A percentile compares a stretch with the other conserved stretches of the same genome.
Conservation (phyloP, 1,140 invertebrate genomes). For the Ctenoplectra terminalis region DNA sequence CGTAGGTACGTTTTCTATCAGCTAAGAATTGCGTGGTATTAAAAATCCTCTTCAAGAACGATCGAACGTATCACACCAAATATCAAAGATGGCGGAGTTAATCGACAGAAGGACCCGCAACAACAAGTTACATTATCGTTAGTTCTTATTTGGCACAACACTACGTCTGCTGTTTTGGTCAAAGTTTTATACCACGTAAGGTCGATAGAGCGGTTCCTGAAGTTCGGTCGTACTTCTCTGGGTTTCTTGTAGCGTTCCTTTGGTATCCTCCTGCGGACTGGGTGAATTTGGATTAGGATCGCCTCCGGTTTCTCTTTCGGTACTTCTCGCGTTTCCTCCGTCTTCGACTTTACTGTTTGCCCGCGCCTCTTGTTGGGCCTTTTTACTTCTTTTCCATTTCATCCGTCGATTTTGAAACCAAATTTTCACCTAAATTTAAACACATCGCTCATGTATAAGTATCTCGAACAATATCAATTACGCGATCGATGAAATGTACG, state of each 20-base stretch:
- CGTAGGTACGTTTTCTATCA: background rate
- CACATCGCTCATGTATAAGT: conserved; percentile 15
- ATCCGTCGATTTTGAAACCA: conserved; percentile 98
- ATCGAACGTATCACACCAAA: background rate
- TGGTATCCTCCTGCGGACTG: conserved; percentile 70
- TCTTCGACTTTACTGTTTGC: conserved; percentile 77
- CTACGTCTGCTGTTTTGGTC: conserved; percentile 18
- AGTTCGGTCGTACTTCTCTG: conserved; percentile 74
- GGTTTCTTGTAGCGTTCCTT: conserved; percentile 74
- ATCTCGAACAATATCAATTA: background rate
- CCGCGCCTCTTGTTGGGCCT: conserved; percentile 92
- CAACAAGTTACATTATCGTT: background rate
- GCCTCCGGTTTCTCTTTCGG: conserved; percentile 72
- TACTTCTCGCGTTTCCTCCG: conserved; percentile 63
- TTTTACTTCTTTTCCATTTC: conserved; percentile 98
- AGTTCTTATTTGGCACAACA: conserved; percentile 6
- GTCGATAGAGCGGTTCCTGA: conserved; percentile 80
- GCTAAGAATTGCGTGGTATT: background rate
- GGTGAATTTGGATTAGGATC: conserved; percentile 72
- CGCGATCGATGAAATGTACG: background rate
- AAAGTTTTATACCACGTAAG: conserved; percentile 78
- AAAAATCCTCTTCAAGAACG: background rate
- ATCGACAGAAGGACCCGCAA: background rate
- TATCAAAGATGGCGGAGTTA: background rate
- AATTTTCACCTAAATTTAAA: conserved; percentile 91